Conservation (phyloP, 2,888 invertebrate species). For the Tetropium fuscum region DNA sequence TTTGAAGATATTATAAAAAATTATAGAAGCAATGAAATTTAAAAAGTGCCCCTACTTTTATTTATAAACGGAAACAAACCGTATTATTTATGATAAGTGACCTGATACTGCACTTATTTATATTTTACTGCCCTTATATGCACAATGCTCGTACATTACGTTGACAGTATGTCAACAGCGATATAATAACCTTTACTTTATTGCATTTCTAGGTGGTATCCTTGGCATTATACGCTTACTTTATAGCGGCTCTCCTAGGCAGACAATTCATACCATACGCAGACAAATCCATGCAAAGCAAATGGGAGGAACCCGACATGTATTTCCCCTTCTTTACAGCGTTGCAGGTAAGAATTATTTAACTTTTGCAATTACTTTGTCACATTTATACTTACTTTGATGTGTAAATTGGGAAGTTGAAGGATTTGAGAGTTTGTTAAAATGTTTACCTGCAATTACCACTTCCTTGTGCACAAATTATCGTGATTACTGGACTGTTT, state of each 20-base stretch:
- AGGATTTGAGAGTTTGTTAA: not conserved
- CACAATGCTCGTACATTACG: no score
- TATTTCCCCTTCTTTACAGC: conserved; percentile 93
- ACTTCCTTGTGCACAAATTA: not conserved
- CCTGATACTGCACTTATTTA: no score
- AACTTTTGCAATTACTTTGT: not conserved
- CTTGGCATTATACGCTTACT: conserved; percentile 90
- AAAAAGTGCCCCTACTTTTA: no score
- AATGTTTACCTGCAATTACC: not conserved
- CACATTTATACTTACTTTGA: not conserved
- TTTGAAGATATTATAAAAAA: no score
- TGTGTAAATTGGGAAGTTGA: not conserved
- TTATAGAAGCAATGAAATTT: no score
- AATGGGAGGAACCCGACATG: conserved; percentile 79
- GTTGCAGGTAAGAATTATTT: conserved; percentile 76
- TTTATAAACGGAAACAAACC: no score
- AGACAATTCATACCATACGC: conserved; percentile 82
- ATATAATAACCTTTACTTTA: not conserved
- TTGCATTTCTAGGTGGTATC: conserved; percentile 83
- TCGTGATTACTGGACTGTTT: not conserved
- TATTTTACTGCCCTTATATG: no score
- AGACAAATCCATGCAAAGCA: conserved; percentile 67
- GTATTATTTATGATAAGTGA: no score
- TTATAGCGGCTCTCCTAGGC: conserved; percentile 89
- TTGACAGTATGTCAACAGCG: not conserved